Base-by-base conservation (phyloP, 2,888 invertebrate genomes). In the Spodoptera exigua region DNA sequence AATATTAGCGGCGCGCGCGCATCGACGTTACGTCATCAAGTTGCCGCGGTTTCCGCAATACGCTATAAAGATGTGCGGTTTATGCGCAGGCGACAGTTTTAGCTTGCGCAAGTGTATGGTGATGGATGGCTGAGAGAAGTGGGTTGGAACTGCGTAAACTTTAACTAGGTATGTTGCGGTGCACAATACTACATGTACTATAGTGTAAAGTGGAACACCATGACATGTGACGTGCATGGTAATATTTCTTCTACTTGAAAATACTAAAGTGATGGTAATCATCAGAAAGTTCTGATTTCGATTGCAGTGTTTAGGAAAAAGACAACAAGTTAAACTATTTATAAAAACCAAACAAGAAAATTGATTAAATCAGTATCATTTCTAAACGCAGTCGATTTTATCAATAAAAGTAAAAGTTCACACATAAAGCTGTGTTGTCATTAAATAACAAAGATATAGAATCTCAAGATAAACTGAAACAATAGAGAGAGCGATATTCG, bases 401-500 rank as follows among this genome's bases (percentile, higher is more conserved):
- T 78, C 72, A 49, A 49, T 13, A 79, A 87, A 88, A 89, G 84
- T 86, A 87, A 88, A 86, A 87, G 87, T 81, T 76, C 76, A 79
- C 79, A 81, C 82, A 81, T 65, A 70, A 72, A 73, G 70, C 58
- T 52, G 56, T 70, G 48, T 78, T 77, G 81, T 80, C 80, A 83
- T 79, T 78, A 79, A 80, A 76, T 74, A 76, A 74, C 75, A 80
- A 83, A 81, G 81, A 82, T 84, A 83, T 79, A 82, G 82, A 82
- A 85, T 84, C 81, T 81, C 70, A 64, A 58, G 84, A 86, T 87
- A 88, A 84, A 82, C 77, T 78, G 70, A 84, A 85, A 91, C 91
- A 91, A 91, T 91, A 86, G 91, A 87, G 89, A 89, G 89, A 90
- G 90, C 78, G 73, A 79, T 78, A 72, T 67, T 60, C 48, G 76